Evolutionary conservation across 2,888 invertebrate genomes (phyloP), one percentile per base, ranked within the genome.

Genomic region (Schizotus pectinicornis): DNA sequence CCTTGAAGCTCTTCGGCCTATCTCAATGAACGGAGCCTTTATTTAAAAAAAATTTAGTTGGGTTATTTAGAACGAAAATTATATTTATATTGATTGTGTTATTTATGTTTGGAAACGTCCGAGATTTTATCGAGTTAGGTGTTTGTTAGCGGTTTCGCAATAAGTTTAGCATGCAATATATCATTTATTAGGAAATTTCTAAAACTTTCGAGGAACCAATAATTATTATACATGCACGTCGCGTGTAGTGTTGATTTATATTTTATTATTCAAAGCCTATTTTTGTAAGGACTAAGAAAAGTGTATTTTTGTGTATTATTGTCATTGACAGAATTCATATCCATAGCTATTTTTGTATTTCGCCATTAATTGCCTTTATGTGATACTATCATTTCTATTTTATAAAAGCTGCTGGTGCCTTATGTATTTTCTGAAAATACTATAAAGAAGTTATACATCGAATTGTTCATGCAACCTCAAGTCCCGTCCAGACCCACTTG

Each of bases 1-100:
- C 95, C 35, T 83, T 95, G 61, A 95, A 95, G 81, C 79, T 95
- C 33, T 95, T 95, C 78, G 94, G 94, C 13, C 82, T 94, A 56
- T 90, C 91, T 74, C 90, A 90, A 84, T 88, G 80, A 51, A 84
- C 88, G 80, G 48, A 51, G 7, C 7, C 6, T 22, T 22, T 22
- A 22, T 31, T 37, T 37, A 14, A 37, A 41, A 8, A 9, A 31
- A n/a, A 38, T 55, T 39, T 33, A 32, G 13, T 36, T 46, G 39
- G 22, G 22, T 22, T 22, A 22, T 22, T 5, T 5, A 22, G 2
- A 22, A 22, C 22, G 22, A 22, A 22, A 22, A 22, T 22, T 22
- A 33, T n/a, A 33, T 30, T 42, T 42, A 51, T 42, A 49, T 49
- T 49, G n/a, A 49, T 22, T 48, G 12, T 22, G 13, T 50, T 32